These are phyloP conservation scores for Lampropteryx suffumata DNA, from an alignment of 2,888 invertebrate species.

Conservation along the genomic window DNA sequence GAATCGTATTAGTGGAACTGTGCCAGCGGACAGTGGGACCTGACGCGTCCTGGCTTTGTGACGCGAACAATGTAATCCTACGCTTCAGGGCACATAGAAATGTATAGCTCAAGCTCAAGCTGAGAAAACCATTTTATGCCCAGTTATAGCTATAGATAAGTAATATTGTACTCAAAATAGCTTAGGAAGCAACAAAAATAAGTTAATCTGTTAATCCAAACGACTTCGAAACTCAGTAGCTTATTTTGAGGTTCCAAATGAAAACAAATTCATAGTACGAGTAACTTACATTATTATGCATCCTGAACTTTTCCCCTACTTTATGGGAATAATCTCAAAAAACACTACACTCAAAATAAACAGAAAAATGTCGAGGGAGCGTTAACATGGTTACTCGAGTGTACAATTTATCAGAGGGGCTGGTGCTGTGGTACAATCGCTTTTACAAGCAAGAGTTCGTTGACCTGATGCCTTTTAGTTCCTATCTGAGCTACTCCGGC, in stretches of 20 bases:
- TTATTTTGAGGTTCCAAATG: too few relatives aligned
- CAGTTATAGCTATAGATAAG: too few relatives aligned
- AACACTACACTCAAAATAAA: not conserved
- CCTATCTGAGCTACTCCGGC: slow-evolving; percentile 24
- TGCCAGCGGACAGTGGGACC: slow-evolving; percentile 28
- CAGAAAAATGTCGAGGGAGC: slow-evolving; percentile 22
- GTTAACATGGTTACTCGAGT: slow-evolving; percentile 45
- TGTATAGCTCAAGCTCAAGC: slow-evolving; percentile 2
- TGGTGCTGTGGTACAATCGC: slow-evolving; percentile 41
- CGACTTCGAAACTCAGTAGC: too few relatives aligned
- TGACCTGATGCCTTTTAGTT: slow-evolving; percentile 44
- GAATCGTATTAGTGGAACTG: slow-evolving; percentile 38
- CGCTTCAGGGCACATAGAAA: slow-evolving; percentile 22
- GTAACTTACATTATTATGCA: too few relatives aligned
- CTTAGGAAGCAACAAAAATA: too few relatives aligned
- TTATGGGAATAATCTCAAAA: too few relatives aligned
- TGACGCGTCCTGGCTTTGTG: slow-evolving; percentile 32
- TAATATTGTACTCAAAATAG: too few relatives aligned
- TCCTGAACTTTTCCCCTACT: too few relatives aligned
- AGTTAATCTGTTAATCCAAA: too few relatives aligned
- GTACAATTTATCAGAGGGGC: slow-evolving; percentile 48
- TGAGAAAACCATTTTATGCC: not conserved
- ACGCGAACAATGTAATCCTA: slow-evolving; percentile 34
- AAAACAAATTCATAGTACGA: too few relatives aligned
- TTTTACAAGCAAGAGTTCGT: slow-evolving; percentile 44